Evolutionary conservation across 2,888 invertebrate genomes (phyloP).

Genomic region (Drosophila austrosaltans): DNA sequence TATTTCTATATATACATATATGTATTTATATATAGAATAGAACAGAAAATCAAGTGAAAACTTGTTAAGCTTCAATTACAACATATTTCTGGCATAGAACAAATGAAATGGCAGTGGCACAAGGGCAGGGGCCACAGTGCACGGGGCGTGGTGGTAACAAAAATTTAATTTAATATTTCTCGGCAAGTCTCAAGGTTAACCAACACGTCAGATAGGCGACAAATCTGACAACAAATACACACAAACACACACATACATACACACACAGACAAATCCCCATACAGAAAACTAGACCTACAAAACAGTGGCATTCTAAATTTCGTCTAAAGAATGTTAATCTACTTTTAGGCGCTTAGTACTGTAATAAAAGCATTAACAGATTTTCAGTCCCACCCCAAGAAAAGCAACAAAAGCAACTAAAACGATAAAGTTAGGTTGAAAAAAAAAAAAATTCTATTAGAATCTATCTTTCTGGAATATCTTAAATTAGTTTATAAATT

Average conservation of each 20-base stretch:
- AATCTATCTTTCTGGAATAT: too few relatives aligned
- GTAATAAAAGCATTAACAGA: not conserved
- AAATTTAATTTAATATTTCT: conserved; percentile 52
- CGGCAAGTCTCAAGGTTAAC: conserved; percentile 45
- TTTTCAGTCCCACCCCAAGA: not conserved
- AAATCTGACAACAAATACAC: conserved; percentile 5
- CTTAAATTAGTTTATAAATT: too few relatives aligned
- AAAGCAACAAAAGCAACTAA: too few relatives aligned
- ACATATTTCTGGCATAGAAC: not conserved
- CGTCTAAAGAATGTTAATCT: conserved; percentile 18
- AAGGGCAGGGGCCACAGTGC: not conserved
- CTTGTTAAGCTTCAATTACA: conserved; percentile 16
- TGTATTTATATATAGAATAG: conserved; percentile 37
- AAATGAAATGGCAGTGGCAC: not conserved
- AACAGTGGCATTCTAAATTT: conserved; percentile 19
- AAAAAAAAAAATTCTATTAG: too few relatives aligned
- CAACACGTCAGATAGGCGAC: conserved; percentile 15
- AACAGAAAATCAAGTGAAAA: conserved; percentile 19
- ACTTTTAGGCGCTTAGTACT: not conserved
- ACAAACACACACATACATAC: not conserved
- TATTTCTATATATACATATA: conserved; percentile 29
- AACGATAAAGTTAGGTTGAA: too few relatives aligned
- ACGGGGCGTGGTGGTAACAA: not conserved
- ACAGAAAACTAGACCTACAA: not conserved
- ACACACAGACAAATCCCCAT: not conserved